Evolutionary conservation across 2,113 vertebrate species (phyloP).

Genomic region (Trachemys scripta): DNA sequence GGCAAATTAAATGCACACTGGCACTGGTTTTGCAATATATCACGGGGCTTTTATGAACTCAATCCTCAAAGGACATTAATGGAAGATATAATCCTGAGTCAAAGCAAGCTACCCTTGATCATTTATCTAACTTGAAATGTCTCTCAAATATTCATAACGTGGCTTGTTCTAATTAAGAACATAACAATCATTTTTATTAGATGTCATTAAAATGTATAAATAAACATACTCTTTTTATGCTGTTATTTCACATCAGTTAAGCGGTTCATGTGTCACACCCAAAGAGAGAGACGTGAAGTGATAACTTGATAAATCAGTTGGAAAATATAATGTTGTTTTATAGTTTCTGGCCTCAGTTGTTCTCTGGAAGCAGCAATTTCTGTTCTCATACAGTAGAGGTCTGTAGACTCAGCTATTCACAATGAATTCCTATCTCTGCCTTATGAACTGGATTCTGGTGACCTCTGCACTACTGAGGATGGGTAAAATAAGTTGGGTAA

Average conservation of each 20-base stretch:
- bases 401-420: not conserved
- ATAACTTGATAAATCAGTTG: not conserved
- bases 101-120: not conserved
- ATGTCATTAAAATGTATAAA: slow-evolving; percentile 16
- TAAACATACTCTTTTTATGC: not conserved
- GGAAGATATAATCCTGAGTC: not conserved
- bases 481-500: not conserved
- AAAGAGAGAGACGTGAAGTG: not conserved
- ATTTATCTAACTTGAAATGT: slow-evolving; percentile 19
- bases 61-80: not conserved
- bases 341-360: not conserved
- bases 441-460: not conserved
- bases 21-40: not conserved
- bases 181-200: slow-evolving; percentile 28
- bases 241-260: not conserved
- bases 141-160: not conserved
- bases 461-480: not conserved
- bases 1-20: not conserved
- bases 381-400: not conserved
- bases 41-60: not conserved
- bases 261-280: not conserved
- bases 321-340: not conserved
- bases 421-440: not conserved
- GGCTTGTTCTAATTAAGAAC: not conserved
- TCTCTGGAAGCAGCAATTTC: not conserved